Base-by-base conservation (phyloP, 2,888 invertebrate species). In the Hirudinaria manillensis region DNA sequence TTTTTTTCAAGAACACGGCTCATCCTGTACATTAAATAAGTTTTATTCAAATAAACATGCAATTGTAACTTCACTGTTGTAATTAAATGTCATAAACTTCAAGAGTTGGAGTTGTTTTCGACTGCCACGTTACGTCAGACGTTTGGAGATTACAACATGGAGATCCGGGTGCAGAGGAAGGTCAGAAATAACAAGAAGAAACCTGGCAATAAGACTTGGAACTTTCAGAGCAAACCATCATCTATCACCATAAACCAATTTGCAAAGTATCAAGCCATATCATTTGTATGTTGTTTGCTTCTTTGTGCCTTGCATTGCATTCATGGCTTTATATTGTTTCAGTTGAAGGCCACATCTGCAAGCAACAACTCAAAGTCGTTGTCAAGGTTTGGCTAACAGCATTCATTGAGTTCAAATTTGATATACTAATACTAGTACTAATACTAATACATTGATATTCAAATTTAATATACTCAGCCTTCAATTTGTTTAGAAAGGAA, bases 61-160 rank as follows among this genome's bases (percentile, higher is more conserved):
- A n/a, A n/a, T n/a, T n/a, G n/a, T 45, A 45, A 45, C 45, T 45
- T 45, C 10, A 45, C 1, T 45, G 13, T 6, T 16, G 16, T 45
- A n/a, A n/a, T 45, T 16, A 45, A 10, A 45, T 45, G 45, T 45
- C 3, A 45, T 10, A 45, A 6, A 45, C 45, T 45, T 45, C 16
- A 45, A 86, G 97, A 99, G 88, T 89, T 99, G 79, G 96, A 97
- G 24, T 88, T 98, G 27, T 99, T 99, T 87, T 98, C 98, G 21
- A 99, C 99, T 21, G 98, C 98, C 88, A 94, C 95, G 0, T 87
- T 99, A 65, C 94, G 97, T 36, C 97, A 98, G 86, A 94, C 95
- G 7, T 95, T 96, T 89, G 80, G 83, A 66, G 84, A 85, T 66
- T 84, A 84, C 77, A 79, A 80, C 32, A 82, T 84, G 74, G 84